A percentile compares a stretch with the other conserved stretches of the same genome.
phyloP scores from a whole-genome alignment of 1,140 invertebrate species.

The Choristoneura fumiferana region DNA sequence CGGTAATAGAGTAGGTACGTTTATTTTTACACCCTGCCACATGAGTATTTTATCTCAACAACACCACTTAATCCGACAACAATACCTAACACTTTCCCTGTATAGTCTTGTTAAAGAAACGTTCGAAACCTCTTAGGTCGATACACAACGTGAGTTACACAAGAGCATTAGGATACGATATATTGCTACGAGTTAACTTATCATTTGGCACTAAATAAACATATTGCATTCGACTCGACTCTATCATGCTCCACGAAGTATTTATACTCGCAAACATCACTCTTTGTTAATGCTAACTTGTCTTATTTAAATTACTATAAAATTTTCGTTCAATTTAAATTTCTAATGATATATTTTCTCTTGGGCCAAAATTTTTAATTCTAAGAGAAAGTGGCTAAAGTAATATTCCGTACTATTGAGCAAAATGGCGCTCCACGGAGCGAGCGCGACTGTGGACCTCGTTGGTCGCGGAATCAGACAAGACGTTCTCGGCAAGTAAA shows the following conservation, averaged over 20 bases:
- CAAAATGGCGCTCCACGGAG: constrained; percentile 52
- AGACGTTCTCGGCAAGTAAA: constrained; percentile 73
- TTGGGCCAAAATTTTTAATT: constrained; percentile 55
- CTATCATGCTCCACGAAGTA: constrained; percentile 71
- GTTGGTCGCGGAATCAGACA: constrained; percentile 52
- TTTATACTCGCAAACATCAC: constrained; percentile 53
- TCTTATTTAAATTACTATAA: constrained; percentile 59
- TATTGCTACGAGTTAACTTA: constrained; percentile 77
- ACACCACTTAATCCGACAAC: constrained; percentile 45
- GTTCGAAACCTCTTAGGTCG: constrained; percentile 73
- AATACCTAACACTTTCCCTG: constrained; percentile 75
- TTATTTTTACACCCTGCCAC: constrained; percentile 72
- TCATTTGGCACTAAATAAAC: constrained; percentile 79
- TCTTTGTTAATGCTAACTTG: constrained; percentile 43
- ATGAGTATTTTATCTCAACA: constrained; percentile 75
- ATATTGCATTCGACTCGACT: constrained; percentile 71
- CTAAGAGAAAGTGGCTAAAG: constrained; percentile 46
- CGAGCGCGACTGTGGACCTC: constrained; percentile 35
- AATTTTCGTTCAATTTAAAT: constrained; percentile 47
- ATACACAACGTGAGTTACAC: constrained; percentile 74
- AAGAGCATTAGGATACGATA: constrained; percentile 75
- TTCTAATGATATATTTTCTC: constrained; percentile 59
- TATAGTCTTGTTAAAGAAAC: constrained; percentile 78
- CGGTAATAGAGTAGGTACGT: constrained; percentile 19
- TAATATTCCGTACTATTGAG: constrained; percentile 61